These are phyloP conservation scores for Varanus salvator DNA, from an alignment of 2,113 vertebrate species.

Conservation along the genomic window DNA sequence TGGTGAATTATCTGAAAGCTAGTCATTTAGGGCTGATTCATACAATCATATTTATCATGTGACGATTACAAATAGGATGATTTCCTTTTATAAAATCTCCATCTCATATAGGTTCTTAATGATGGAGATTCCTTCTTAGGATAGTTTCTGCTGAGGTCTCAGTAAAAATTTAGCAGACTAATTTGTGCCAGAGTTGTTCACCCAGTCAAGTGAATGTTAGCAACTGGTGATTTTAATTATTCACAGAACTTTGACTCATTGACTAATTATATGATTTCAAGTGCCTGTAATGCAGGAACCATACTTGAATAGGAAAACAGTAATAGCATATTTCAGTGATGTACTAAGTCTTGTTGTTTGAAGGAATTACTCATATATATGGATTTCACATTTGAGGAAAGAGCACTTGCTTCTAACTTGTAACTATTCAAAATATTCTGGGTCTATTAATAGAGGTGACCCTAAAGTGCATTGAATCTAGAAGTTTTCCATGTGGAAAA, in stretches of 20 bases:
- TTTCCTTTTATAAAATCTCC: not conserved
- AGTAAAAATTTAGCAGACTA: not conserved
- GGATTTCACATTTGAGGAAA: constrained; percentile 8
- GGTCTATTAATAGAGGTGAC: not conserved
- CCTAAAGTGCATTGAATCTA: not conserved
- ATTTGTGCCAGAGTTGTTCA: not conserved
- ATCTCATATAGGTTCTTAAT: not conserved
- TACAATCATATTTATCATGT: not conserved
- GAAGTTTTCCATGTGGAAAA: not conserved
- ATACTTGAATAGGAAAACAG: not conserved
- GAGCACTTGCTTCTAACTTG: not conserved
- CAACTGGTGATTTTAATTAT: constrained; percentile 1
- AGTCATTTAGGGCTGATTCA: not conserved
- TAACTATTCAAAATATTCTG: not conserved
- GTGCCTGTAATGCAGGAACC: not conserved
- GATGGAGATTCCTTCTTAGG: not conserved
- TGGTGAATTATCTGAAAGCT: not conserved
- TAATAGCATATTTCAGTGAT: not conserved
- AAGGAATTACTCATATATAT: not conserved
- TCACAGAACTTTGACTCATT: not conserved
- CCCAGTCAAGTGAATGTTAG: not conserved
- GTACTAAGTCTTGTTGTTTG: not conserved
- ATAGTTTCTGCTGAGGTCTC: not conserved
- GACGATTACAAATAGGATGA: not conserved
- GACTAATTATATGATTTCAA: not conserved